Base-by-base conservation (phyloP, 1,140 invertebrate species). In the Adoxophyes honmai region DNA sequence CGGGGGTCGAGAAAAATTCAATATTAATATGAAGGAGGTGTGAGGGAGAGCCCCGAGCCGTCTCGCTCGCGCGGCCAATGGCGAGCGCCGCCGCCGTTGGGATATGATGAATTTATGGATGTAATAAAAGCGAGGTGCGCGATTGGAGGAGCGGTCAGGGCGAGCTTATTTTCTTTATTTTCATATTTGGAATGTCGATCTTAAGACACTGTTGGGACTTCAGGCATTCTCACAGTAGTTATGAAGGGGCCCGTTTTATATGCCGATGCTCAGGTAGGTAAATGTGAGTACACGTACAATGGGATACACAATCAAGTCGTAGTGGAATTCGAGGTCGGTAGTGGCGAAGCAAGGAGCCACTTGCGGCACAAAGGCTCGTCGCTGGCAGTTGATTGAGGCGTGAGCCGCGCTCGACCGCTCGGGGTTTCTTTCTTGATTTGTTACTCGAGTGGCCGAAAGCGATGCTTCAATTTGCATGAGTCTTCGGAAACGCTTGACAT, bases 91-190 rank as follows among this genome's bases (percentile, higher is more conserved):
- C 70, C 72, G 74, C 69, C 69, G 77, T 75, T 75, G 78, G 82
- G 88, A 90, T 90, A 90, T 90, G 89, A 90, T 90, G 89, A 91
- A 90, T 90, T 91, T 91, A 91, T 91, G 90, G 89, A 91, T 90
- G 90, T 91, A 91, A 91, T 91, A 91, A 90, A 90, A 90, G 78
- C 82, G 82, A 80, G 82, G 82, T 86, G 78, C 86, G 86, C 82
- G 79, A 90, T 89, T 90, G 90, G 90, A 87, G 78, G 85, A 88
- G 69, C 79, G 77, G 81, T 75, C 75, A 81, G 70, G 62, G 72
- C 62, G 71, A 78, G 72, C 73, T 86, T 86, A 88, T 86, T 88
- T 88, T 88, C 85, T 88, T 86, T 86, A 86, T 86, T 88, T 86
- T 88, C 83, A 88, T 88, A 88, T 86, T 76, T 84, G 74, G 75